These are phyloP conservation scores for Mycteria americana DNA, from an alignment of 2,797 vertebrate genomes.

Conservation along the genomic window DNA sequence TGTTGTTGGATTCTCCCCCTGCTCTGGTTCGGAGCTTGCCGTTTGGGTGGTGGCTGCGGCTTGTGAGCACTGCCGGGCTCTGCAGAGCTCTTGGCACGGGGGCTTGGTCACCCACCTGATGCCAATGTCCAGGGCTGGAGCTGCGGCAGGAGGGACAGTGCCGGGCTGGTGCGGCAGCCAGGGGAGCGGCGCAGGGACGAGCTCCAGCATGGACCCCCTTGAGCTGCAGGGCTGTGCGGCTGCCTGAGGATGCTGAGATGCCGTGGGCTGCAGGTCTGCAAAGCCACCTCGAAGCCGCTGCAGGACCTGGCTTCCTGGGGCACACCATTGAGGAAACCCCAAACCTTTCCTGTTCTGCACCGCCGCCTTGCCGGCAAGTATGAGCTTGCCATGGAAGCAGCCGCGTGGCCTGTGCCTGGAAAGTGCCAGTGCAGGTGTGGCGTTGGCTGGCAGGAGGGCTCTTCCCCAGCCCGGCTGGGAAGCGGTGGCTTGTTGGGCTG, in stretches of 20 bases:
- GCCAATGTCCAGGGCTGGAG: neutral
- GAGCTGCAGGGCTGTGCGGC: rapidly evolving
- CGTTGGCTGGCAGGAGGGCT: rapidly evolving
- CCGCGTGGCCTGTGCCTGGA: neutral
- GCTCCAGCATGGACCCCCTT: neutral
- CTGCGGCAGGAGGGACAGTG: neutral
- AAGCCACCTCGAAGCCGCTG: neutral
- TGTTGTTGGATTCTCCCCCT: no score
- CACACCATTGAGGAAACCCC: neutral
- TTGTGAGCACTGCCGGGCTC: neutral
- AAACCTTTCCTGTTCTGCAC: neutral
- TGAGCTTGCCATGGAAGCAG: rapidly evolving
- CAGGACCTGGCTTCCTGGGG: neutral
- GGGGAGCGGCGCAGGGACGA: neutral
- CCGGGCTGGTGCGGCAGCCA: rapidly evolving
- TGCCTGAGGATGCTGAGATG: neutral
- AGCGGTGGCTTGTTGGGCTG: rapidly evolving
- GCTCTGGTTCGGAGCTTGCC: neutral
- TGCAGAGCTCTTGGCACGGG: neutral
- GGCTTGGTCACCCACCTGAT: rapidly evolving
- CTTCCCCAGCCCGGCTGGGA: no score
- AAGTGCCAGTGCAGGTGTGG: rapidly evolving
- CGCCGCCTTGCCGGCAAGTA: rapidly evolving
- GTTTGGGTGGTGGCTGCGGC: neutral
- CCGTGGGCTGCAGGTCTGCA: neutral